Percentiles rank a stretch among this genome's conserved stretches.
Conservation (phyloP, 2,113 vertebrate species). For the Trochalopteron elliotii region DNA sequence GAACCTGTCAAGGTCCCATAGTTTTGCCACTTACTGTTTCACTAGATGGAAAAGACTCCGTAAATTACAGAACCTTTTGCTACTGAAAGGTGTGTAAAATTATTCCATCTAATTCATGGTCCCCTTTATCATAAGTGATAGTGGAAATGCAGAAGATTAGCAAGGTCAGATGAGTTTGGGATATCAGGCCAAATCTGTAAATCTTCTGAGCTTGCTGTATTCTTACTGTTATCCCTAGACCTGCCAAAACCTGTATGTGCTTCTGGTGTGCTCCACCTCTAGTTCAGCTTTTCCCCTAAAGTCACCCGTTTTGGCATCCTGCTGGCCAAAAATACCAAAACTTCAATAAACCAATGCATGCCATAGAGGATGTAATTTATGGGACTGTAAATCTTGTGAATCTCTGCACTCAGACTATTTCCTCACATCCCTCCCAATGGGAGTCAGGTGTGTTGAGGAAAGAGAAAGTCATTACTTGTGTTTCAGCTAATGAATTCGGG, state of each 20-base stretch:
- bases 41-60: neutral
- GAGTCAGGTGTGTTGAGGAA: neutral
- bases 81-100: slow-evolving; percentile 46
- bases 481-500: neutral
- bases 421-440: accelerated
- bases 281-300: neutral
- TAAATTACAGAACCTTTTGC: slow-evolving; percentile 35
- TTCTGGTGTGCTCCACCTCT: neutral
- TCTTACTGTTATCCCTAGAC: neutral
- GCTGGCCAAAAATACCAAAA: neutral
- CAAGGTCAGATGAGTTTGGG: slow-evolving; percentile 51
- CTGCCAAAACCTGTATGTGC: neutral
- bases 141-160: slow-evolving; percentile 53
- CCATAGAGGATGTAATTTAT: neutral
- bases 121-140: slow-evolving; percentile 50
- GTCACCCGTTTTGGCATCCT: neutral
- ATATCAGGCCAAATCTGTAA: slow-evolving; percentile 33
- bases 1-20: slow-evolving; percentile 46
- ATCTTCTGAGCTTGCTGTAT: neutral
- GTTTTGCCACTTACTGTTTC: neutral
- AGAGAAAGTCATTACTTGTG: neutral
- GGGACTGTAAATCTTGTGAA: neutral
- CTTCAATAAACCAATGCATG: neutral
- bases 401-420: neutral
- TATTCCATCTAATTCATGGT: slow-evolving; percentile 50